These are phyloP conservation scores for Pogonocichla stellata DNA, from an alignment of 2,113 vertebrate species.

Conservation along the genomic window DNA sequence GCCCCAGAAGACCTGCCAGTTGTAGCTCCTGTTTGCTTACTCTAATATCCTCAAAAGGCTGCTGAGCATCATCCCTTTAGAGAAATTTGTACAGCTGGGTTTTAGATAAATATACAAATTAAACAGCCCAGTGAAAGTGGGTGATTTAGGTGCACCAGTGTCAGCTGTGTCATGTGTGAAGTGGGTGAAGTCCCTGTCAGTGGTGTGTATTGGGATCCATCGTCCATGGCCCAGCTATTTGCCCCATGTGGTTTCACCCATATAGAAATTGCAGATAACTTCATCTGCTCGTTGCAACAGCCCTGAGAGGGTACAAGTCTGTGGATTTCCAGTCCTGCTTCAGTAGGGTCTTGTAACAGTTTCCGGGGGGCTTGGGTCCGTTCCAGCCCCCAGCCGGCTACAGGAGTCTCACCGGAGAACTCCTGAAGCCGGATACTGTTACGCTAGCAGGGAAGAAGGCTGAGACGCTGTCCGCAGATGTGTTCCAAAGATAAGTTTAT, in stretches of 20 bases:
- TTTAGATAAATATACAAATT: background rate
- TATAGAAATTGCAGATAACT: background rate
- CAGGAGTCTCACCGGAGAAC: no score
- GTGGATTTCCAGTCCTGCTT: background rate
- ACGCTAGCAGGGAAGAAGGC: no score
- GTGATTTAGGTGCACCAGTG: background rate
- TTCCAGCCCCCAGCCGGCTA: no score
- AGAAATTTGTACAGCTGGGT: background rate
- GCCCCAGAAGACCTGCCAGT: background rate
- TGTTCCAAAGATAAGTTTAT: no score
- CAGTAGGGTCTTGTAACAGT: rapidly evolving
- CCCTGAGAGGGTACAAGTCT: background rate
- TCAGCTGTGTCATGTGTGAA: background rate
- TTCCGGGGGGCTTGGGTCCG: no score
- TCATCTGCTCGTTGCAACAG: background rate
- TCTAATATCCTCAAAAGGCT: background rate
- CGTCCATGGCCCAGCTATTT: background rate
- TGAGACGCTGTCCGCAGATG: no score
- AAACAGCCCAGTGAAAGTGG: background rate
- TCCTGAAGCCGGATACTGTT: no score
- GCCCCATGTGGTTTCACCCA: background rate
- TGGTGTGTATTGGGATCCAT: background rate
- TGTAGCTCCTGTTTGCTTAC: background rate
- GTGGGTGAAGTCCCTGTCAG: background rate
- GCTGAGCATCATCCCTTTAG: background rate